Conservation (phyloP, 2,113 vertebrate species). For the Boleophthalmus pectinirostris region DNA sequence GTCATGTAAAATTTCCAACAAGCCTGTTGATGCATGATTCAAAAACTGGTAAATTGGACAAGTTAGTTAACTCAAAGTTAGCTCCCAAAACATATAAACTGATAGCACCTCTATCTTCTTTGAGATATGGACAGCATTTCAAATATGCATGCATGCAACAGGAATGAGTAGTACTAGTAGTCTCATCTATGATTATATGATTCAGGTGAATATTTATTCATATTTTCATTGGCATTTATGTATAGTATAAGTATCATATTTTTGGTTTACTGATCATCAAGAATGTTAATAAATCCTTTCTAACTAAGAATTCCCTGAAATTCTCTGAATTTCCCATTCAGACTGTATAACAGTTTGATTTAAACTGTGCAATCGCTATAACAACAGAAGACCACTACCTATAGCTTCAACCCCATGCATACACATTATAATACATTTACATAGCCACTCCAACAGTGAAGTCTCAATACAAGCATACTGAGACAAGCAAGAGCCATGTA, state of each 20-base stretch:
- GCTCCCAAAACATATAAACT: background rate
- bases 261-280: too few species aligned
- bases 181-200: background rate
- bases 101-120: background rate
- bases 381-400: too few species aligned
- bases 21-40: background rate
- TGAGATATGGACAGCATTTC: background rate
- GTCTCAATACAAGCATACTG: constrained; percentile 36
- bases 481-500: constrained; percentile 43
- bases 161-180: background rate
- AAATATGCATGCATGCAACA: background rate
- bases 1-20: too few species aligned
- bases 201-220: background rate
- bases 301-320: background rate
- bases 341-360: too few species aligned
- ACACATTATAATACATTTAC: background rate
- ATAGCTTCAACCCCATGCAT: background rate
- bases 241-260: background rate
- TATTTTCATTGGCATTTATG: too few species aligned
- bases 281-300: too few species aligned
- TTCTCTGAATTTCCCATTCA: too few species aligned
- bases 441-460: constrained; percentile 23
- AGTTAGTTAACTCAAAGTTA: background rate
- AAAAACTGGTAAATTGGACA: too few species aligned
- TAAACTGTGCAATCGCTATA: too few species aligned